phyloP scores from a whole-genome alignment of 2,797 vertebrate species.

The Lacerta agilis region DNA sequence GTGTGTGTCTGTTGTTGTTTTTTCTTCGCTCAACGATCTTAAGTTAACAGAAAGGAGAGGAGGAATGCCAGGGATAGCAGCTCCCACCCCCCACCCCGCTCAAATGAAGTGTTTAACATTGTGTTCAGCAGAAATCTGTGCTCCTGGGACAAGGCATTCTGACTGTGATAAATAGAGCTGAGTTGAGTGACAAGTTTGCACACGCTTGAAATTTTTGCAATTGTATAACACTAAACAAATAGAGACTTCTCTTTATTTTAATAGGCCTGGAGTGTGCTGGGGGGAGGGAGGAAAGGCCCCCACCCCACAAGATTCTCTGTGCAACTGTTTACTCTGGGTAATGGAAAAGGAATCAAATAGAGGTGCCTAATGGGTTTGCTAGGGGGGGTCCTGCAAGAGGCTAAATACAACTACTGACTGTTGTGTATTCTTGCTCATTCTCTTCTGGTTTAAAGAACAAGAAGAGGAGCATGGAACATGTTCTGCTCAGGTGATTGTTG shows the following conservation, averaged over 20 bases:
- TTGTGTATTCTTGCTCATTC: neutral
- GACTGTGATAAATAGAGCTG: conserved; percentile 58
- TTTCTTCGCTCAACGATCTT: neutral
- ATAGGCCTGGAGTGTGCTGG: conserved; percentile 60
- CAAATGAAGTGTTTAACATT: conserved; percentile 52
- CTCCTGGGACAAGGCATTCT: conserved; percentile 63
- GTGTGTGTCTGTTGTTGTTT: neutral
- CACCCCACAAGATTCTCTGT: conserved; percentile 52
- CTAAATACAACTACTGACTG: conserved; percentile 39
- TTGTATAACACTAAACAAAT: conserved; percentile 77
- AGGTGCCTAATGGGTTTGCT: conserved; percentile 38
- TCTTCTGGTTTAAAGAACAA: neutral
- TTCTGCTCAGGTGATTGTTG: neutral
- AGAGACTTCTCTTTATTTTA: conserved; percentile 74
- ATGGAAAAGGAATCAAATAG: conserved; percentile 64
- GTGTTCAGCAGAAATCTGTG: conserved; percentile 34
- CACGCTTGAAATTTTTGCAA: conserved; percentile 74
- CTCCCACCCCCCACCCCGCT: neutral
- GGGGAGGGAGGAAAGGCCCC: conserved; percentile 36
- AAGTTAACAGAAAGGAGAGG: conserved; percentile 12
- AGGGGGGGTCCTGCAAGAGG: neutral
- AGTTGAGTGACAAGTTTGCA: conserved; percentile 70
- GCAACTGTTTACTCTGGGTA: conserved; percentile 70
- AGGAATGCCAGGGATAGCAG: conserved; percentile 4
- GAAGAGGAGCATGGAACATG: neutral